Evolutionary conservation across 2,113 vertebrate genomes (phyloP).

Genomic region (Podarcis raffonei): DNA sequence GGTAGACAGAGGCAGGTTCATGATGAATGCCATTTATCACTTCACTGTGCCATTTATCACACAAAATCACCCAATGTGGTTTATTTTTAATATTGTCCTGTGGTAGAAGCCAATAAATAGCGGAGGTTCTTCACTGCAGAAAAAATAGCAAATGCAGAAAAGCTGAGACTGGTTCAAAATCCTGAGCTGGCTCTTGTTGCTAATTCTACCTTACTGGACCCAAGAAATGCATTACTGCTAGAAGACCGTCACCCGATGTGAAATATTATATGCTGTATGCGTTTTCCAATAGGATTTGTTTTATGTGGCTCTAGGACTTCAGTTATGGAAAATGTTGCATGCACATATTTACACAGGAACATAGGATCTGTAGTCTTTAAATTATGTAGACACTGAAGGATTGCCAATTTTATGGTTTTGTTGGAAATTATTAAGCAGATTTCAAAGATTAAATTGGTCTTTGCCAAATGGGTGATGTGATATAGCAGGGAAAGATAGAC

Average conservation of each 20-base stretch:
- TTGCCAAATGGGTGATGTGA: background rate
- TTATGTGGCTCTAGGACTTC: background rate
- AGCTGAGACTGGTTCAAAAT: background rate
- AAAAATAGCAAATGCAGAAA: background rate
- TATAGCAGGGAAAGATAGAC: background rate
- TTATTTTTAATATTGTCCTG: background rate
- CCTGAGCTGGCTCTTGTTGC: background rate
- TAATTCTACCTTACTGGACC: background rate
- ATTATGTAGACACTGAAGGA: background rate
- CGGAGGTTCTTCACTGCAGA: background rate
- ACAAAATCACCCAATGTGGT: background rate
- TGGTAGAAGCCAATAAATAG: background rate
- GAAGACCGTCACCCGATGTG: background rate
- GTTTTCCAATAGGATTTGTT: background rate
- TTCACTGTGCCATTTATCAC: background rate
- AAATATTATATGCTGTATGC: background rate
- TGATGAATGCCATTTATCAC: slow-evolving; percentile 20
- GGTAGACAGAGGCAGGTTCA: background rate
- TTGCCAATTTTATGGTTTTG: background rate
- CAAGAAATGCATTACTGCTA: background rate
- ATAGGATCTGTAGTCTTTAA: too few species aligned
- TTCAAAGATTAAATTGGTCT: background rate
- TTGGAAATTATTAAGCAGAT: background rate
- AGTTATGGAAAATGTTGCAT: background rate
- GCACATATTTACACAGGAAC: background rate